phyloP scores from a whole-genome alignment of 2,797 vertebrate genomes.

The Melanotaenia boesemani region DNA sequence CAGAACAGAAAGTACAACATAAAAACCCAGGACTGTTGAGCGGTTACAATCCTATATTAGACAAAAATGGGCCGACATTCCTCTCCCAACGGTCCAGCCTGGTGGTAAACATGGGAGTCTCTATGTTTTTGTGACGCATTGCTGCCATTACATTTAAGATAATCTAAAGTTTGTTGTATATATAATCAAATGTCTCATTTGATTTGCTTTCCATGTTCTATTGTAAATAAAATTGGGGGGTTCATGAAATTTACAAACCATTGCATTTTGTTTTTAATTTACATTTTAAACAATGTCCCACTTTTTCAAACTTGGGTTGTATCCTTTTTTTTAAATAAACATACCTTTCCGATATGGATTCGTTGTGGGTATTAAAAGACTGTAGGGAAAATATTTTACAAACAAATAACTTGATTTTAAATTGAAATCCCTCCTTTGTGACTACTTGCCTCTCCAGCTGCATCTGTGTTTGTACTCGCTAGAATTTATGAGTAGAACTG shows the following conservation, averaged over 20 bases:
- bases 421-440: neutral
- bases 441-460: conserved; percentile 6
- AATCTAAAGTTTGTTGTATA: no score
- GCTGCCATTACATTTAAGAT: no score
- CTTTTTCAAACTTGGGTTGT: neutral
- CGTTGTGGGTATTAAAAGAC: neutral
- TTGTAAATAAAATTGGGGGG: no score
- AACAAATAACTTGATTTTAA: neutral
- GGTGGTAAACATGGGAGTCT: no score
- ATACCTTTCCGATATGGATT: neutral
- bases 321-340: conserved; percentile 2
- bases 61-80: no score
- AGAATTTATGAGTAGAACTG: neutral
- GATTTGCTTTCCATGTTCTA: no score
- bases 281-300: neutral
- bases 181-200: no score
- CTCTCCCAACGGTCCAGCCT: no score
- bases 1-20: no score
- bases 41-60: no score
- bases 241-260: neutral
- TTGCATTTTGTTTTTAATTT: neutral
- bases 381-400: neutral
- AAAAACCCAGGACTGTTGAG: no score
- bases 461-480: neutral
- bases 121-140: no score